phyloP scores from a whole-genome alignment of 2,797 vertebrate genomes.

The Coreius guichenoti region DNA sequence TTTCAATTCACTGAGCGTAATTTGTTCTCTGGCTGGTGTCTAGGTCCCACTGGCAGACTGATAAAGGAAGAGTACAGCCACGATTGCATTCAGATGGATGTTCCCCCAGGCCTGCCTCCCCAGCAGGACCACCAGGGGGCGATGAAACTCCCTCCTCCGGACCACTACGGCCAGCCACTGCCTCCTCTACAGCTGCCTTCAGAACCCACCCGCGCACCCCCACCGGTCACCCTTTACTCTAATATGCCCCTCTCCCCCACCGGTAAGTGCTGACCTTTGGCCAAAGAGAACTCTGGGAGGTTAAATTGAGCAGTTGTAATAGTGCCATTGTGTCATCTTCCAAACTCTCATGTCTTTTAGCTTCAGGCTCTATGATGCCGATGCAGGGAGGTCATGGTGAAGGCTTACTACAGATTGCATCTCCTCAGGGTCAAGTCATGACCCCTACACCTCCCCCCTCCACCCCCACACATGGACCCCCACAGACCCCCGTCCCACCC shows the following conservation, averaged over 20 bases:
- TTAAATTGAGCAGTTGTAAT: not conserved
- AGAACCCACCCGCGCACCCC: conserved; percentile 68
- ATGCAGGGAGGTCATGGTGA: conserved; percentile 68
- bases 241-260: conserved; percentile 76
- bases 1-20: too few species aligned
- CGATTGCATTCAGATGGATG: conserved; percentile 82
- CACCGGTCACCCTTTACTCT: conserved; percentile 69
- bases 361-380: conserved; percentile 70
- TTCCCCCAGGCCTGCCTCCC: conserved; percentile 70
- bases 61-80: conserved; percentile 83
- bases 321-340: not conserved
- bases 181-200: conserved; percentile 71
- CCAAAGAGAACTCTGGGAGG: not conserved
- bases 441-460: conserved; percentile 68
- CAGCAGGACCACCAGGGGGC: conserved; percentile 71
- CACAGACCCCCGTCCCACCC: conserved; percentile 65
- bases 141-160: conserved; percentile 71
- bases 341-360: conserved; percentile 46
- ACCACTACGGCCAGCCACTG: conserved; percentile 71
- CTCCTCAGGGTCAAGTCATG: conserved; percentile 67
- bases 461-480: conserved; percentile 69
- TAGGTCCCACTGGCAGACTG: conserved; percentile 66
- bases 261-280: conserved; percentile 61
- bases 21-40: not conserved
- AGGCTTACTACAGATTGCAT: conserved; percentile 68